These are phyloP conservation scores for Spatula clypeata DNA, from an alignment of 2,797 vertebrate species.

Conservation along the genomic window DNA sequence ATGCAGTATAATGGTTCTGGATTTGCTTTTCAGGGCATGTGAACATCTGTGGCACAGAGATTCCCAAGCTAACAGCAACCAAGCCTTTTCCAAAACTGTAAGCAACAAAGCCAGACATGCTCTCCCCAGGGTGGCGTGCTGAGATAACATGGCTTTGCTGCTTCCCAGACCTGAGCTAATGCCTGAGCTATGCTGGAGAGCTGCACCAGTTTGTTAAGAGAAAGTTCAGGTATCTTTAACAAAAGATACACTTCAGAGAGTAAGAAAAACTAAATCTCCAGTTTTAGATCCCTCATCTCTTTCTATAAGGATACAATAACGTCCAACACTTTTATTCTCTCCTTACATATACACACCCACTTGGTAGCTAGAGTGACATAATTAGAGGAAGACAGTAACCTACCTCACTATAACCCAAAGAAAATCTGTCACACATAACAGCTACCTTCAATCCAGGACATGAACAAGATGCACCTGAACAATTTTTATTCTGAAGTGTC, in stretches of 20 bases:
- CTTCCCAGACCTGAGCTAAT: conserved; percentile 68
- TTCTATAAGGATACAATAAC: neutral
- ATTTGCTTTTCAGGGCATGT: conserved; percentile 29
- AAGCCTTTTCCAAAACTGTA: conserved; percentile 33
- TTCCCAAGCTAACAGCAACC: conserved; percentile 15
- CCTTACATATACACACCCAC: neutral
- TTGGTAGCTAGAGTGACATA: neutral
- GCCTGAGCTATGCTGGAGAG: conserved; percentile 45
- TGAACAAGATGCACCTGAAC: neutral
- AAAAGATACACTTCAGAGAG: neutral
- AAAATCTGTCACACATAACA: neutral
- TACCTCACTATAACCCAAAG: neutral
- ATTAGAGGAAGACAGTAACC: neutral
- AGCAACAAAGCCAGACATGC: conserved; percentile 33
- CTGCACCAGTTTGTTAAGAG: neutral
- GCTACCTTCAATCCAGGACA: neutral
- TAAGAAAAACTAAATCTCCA: neutral
- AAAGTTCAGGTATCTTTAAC: conserved; percentile 22
- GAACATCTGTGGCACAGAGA: conserved; percentile 73
- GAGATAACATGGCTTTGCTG: conserved; percentile 47
- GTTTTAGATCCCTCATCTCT: neutral
- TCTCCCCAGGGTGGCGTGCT: conserved; percentile 64
- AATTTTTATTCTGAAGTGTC: neutral
- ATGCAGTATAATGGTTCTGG: neutral
- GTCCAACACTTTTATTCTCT: neutral